Evolutionary conservation across 2,888 invertebrate genomes (phyloP), one percentile per base, ranked within the genome.

Genomic region (Germaria angustata): DNA sequence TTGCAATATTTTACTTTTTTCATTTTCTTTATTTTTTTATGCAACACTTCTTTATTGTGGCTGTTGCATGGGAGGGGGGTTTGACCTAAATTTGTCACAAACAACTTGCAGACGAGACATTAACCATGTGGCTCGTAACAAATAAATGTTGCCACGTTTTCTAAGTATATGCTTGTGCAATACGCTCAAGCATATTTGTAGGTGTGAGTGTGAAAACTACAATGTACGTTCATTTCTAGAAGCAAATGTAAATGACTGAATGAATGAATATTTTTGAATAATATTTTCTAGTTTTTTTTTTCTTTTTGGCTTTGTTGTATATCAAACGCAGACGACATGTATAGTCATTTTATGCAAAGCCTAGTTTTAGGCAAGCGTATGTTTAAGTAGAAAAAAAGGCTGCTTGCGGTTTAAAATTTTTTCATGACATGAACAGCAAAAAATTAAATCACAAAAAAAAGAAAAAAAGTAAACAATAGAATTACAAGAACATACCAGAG

Each of bases 261-360:
- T 44, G 53, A 53, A 53, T 32, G 61, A 51, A 41, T 61, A 53
- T 44, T 73, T 63, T 73, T 63, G 53, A 73, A 73, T 63, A 61
- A 72, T 49, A 71, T n/a, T 59, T 59, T 61, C 0, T n/a, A n/a
- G 5, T 3, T 34, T 36, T 34, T 32, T 34, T 57, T 2, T 55
- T 61, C 5, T 63, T 32, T n/a, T 15, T 2, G 20, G 34, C 5
- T 49, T 13, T 77, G 73, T 59, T 63, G 57, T 49, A 82, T 82
- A 79, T 79, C 82, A 82, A 82, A 79, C 59, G 71, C 82, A 82
- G 82, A 66, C 82, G 82, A 66, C 82, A 79, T 75, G 65, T 71
- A 76, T 76, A 79, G 75, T 82, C 71, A 79, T 82, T 81, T 76
- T 55, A 65, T 76, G 79, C 66, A 76, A 79, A 66, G 79, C 75